Percentiles rank a stretch among this genome's conserved stretches.
phyloP scores from a whole-genome alignment of 2,113 vertebrate genomes.

The Planiliza haematocheilus region DNA sequence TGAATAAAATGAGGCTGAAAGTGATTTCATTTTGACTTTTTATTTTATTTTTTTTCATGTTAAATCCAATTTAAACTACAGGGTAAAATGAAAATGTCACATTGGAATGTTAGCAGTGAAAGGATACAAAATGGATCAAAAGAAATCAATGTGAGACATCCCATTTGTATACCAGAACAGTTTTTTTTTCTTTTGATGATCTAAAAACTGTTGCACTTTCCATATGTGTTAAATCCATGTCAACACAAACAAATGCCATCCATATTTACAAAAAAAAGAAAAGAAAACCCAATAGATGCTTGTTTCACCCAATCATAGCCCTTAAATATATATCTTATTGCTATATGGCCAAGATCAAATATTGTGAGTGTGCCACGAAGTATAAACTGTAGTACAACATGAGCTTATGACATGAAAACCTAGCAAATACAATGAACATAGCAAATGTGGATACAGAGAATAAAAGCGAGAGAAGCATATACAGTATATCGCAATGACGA shows the following conservation, averaged over 20 bases:
- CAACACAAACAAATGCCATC: background rate
- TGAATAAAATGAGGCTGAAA: slow-evolving; percentile 18
- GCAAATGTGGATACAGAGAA: slow-evolving; percentile 38
- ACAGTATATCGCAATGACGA: slow-evolving; percentile 67
- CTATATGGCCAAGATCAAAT: slow-evolving; percentile 8
- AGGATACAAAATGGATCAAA: slow-evolving; percentile 27
- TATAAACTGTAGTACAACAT: slow-evolving; percentile 38
- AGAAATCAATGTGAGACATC: slow-evolving; percentile 22
- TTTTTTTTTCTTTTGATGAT: background rate
- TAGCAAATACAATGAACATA: slow-evolving; percentile 33
- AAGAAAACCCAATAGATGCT: background rate
- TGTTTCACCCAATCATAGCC: background rate
- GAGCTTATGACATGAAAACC: slow-evolving; percentile 38
- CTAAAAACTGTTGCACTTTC: too few relatives aligned
- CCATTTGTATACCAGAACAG: background rate
- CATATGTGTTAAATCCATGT: slow-evolving; percentile 1
- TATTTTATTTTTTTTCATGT: slow-evolving; percentile 50
- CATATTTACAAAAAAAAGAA: background rate
- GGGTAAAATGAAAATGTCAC: slow-evolving; percentile 63
- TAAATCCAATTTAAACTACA: slow-evolving; percentile 63
- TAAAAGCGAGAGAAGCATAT: slow-evolving; percentile 58
- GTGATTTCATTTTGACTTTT: slow-evolving; percentile 26
- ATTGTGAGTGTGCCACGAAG: slow-evolving; percentile 22
- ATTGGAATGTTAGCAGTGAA: slow-evolving; percentile 68
- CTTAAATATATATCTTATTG: slow-evolving; percentile 14